Evolutionary conservation across 2,113 vertebrate species (phyloP).

Genomic region (Formicarius rufipectus): DNA sequence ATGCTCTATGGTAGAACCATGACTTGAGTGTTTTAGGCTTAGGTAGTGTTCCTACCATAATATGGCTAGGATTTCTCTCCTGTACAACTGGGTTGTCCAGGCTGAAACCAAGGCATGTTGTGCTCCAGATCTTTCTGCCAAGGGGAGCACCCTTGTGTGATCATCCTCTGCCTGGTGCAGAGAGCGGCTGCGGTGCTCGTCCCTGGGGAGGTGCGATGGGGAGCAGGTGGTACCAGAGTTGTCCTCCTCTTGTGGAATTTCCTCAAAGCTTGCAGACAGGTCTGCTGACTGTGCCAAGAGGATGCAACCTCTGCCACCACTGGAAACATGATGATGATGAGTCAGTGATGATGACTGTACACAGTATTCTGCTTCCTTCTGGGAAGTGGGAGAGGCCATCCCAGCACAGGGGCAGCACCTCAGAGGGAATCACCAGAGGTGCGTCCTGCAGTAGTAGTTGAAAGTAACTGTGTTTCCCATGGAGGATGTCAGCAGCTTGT

Average conservation of each 20-base stretch:
- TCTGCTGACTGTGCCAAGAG: accelerated
- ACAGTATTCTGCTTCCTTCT: neutral
- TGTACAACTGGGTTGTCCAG: neutral
- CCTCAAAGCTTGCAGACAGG: neutral
- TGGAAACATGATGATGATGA: neutral
- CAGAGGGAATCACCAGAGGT: neutral
- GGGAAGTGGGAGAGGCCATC: neutral
- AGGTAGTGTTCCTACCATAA: neutral
- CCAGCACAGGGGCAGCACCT: neutral
- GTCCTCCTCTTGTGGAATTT: neutral
- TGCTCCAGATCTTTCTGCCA: neutral
- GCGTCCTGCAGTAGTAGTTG: neutral
- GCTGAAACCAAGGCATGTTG: neutral
- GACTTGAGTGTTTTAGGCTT: neutral
- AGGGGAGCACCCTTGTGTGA: neutral
- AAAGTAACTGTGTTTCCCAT: neutral
- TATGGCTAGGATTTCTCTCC: neutral
- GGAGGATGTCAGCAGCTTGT: neutral
- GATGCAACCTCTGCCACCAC: neutral
- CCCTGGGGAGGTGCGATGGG: neutral
- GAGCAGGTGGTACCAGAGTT: neutral
- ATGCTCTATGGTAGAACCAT: neutral
- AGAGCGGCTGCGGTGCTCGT: neutral
- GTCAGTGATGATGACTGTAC: neutral
- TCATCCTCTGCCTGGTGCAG: neutral